A percentile compares a stretch with the other conserved stretches of the same genome.
phyloP scores from a whole-genome alignment of 2,888 invertebrate species.

The Sesamia inferens region DNA sequence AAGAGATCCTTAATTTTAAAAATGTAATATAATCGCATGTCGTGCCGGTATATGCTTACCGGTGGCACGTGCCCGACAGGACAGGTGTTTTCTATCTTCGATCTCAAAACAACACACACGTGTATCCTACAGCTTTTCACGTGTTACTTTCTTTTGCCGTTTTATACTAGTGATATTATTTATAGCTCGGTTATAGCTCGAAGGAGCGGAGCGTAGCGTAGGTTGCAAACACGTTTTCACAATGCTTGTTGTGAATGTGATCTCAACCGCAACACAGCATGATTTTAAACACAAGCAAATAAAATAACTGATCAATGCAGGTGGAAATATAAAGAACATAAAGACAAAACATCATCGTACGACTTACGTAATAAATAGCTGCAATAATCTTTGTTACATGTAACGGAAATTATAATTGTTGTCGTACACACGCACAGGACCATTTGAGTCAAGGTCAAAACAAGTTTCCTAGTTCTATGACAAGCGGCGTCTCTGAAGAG shows the following conservation, averaged over 20 bases:
- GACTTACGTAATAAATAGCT: slow-evolving; percentile 36
- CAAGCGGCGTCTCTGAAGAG: slow-evolving; percentile 12
- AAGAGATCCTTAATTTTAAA: slow-evolving; percentile 3
- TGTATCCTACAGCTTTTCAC: slow-evolving; percentile 45
- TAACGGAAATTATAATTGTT: slow-evolving; percentile 18
- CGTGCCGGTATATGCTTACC: slow-evolving; percentile 40
- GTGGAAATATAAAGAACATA: slow-evolving; percentile 29
- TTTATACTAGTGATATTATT: slow-evolving; percentile 28
- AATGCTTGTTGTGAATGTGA: slow-evolving; percentile 37
- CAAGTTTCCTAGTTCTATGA: slow-evolving; percentile 41
- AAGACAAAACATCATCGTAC: slow-evolving; percentile 24
- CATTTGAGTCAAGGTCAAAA: slow-evolving; percentile 39
- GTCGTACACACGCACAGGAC: slow-evolving; percentile 18
- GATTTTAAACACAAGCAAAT: slow-evolving; percentile 43
- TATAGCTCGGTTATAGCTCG: slow-evolving; percentile 20
- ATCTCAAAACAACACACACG: slow-evolving; percentile 64
- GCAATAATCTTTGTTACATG: slow-evolving; percentile 28
- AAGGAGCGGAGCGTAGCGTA: slow-evolving; percentile 13
- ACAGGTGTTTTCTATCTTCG: slow-evolving; percentile 56
- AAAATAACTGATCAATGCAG: slow-evolving; percentile 35
- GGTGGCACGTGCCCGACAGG: slow-evolving; percentile 59
- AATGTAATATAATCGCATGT: slow-evolving; percentile 6
- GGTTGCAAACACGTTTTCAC: slow-evolving; percentile 28
- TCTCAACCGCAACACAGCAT: slow-evolving; percentile 51
- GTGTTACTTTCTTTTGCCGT: slow-evolving; percentile 42